Evolutionary conservation across 2,113 vertebrate genomes (phyloP).

Genomic region (Actinemys pallida): DNA sequence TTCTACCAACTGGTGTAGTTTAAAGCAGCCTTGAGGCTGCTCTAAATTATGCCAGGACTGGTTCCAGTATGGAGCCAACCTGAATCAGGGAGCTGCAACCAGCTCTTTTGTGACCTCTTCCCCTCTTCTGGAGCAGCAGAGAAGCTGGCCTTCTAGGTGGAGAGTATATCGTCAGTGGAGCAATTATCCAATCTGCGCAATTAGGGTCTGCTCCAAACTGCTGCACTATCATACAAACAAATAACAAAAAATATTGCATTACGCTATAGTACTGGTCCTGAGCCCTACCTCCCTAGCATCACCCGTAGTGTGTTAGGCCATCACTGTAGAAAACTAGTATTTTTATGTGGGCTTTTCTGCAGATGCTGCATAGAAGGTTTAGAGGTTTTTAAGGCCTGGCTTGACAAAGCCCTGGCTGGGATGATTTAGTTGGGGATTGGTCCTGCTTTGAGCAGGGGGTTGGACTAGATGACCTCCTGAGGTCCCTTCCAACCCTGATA

Average conservation of each 20-base stretch:
- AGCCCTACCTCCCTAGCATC: neutral
- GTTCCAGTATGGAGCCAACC: neutral
- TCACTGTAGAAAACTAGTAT: neutral
- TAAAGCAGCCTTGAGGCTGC: neutral
- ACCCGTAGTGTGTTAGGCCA: neutral
- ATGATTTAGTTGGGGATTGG: no score
- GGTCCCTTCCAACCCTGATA: no score
- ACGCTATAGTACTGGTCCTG: accelerated
- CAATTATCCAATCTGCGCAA: neutral
- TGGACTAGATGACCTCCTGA: no score
- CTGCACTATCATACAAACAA: neutral
- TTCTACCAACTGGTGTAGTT: neutral
- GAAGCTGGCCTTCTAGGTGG: neutral
- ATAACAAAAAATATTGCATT: neutral
- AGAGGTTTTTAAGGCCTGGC: no score
- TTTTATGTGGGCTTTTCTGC: neutral
- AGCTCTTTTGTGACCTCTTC: neutral
- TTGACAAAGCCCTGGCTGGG: no score
- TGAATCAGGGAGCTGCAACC: neutral
- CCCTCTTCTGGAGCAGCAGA: neutral
- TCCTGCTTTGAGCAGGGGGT: no score
- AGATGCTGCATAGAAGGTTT: accelerated
- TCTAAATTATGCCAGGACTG: neutral
- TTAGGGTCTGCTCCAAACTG: neutral
- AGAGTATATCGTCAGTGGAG: neutral